These are phyloP conservation scores for Charina bottae DNA, from an alignment of 2,113 vertebrate species.

Conservation along the genomic window DNA sequence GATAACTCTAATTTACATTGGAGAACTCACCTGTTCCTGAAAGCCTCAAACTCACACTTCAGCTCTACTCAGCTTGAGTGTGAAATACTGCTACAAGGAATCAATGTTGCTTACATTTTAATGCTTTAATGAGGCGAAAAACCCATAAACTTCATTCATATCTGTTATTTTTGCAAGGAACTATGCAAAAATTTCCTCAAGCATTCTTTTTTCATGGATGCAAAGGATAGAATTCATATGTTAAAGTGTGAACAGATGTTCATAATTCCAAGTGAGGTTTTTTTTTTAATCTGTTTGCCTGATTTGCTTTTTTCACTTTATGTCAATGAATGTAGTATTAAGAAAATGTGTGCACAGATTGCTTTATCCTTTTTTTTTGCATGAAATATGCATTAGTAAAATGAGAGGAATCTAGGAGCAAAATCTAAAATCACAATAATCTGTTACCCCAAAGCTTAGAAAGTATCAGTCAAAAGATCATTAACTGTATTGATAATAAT, in stretches of 20 bases:
- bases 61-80: not conserved
- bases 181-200: not conserved
- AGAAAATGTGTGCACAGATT: not conserved
- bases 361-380: not conserved
- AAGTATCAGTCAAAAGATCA: not conserved
- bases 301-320: slow-evolving; percentile 24
- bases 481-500: not conserved
- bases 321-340: slow-evolving; percentile 7
- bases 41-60: not conserved
- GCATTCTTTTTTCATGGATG: not conserved
- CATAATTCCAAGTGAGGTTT: slow-evolving; percentile 11
- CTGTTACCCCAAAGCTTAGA: not conserved
- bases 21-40: not conserved
- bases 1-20: not conserved
- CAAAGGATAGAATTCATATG: slow-evolving; percentile 26
- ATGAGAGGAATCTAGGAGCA: not conserved
- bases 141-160: not conserved
- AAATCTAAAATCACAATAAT: not conserved
- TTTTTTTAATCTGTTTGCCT: not conserved
- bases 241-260: slow-evolving; percentile 24
- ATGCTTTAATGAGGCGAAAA: not conserved
- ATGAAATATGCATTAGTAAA: not conserved
- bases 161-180: not conserved
- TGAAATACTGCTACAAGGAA: not conserved
- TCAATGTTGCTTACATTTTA: not conserved